Evolutionary conservation across 2,113 vertebrate species (phyloP), one percentile per base, ranked within the genome.

Genomic region (Grammomys dolichurus): DNA sequence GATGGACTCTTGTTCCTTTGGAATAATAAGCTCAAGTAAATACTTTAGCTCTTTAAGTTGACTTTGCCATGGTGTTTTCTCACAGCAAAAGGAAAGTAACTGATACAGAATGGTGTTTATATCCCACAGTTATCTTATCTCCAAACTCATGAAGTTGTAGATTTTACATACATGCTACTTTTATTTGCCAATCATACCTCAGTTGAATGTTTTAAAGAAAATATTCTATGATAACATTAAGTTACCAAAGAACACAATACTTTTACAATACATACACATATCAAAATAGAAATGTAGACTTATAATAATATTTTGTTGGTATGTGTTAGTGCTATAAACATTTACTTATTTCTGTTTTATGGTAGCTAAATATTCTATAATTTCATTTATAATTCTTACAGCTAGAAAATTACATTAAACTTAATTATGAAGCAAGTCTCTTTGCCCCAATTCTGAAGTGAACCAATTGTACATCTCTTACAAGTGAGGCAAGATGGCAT

Each of bases 301-400:
- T 46, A n/a, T 24, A 78, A 2, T 46, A 80, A 48, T n/a, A 91
- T 80, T 22, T n/a, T 90, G 2, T 81, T 36, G 36, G 12, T 46
- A 1, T 5, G 67, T 22, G 58, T 12, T 60, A 72, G 48, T 75
- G 69, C 4, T n/a, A 4, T 36, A 9, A 22, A 17, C 63, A 46
- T 75, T 77, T 91, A 65, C 36, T 92, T 92, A 24, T 67, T 95
- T 89, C 22, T 70, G 12, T 86, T 88, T 95, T 51, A 75, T 3
- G 93, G 46, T 24, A 67, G 8, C 4, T 89, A 85, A 87, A n/a
- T 6, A 95, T 51, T 56, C 84, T 77, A n/a, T 2, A 80, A 36
- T 20, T 67, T 26, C 22, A 90, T 81, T 93, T 86, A 86, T 95
- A 87, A 80, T 75, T 91, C 85, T 90, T 95, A 80, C 43, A 78